Evolutionary conservation across 2,797 vertebrate genomes (phyloP), one percentile per base, ranked within the genome.

Genomic region (Argya squamiceps): DNA sequence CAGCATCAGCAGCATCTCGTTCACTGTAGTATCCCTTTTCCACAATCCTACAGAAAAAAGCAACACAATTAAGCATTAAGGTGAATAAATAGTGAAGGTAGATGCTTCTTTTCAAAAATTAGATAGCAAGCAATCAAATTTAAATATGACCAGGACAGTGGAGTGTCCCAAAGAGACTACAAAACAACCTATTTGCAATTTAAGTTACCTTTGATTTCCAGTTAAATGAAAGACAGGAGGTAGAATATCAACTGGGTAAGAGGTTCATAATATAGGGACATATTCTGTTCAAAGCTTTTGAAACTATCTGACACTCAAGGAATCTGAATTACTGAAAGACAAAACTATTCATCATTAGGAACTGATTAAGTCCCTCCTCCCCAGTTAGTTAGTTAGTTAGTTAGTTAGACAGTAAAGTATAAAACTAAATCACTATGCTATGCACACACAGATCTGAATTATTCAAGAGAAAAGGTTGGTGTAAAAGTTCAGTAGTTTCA

Each of bases 11-110:
- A 65, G 98, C 99, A 63, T 99, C 99, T 63, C 98, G 97, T 77
- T 99, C 99, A 84, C 98, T 99, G 69, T 99, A 99, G 93, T 99
- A 99, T 14, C 98, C 98, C 47, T 99, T 99, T 94, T 99, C 99
- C 93, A 99, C 99, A 97, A 99, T 99, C 97, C 99, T 99, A 90
- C 53, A 97, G 96, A 77, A 80, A 85, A 87, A 96, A 70, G 8
- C 15, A 93, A 63, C 18, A 94, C 75, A 29, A 41, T 82, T 59
- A 65, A 41, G 20, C 13, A 75, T 59, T 89, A 67, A 67, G 19
- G 18, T 34, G 60, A 93, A 39, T n/a, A 50, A 63, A 75, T 4
- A 8, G 7, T 63, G 29, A 64, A 47, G 24, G 20, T 14, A 87
- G 84, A 89, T 50, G 5, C 6, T 67, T 64, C 26, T 82, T 90